Evolutionary conservation across 2,113 vertebrate genomes (phyloP), one percentile per base, ranked within the genome.

Genomic region (Pluvialis apricaria): DNA sequence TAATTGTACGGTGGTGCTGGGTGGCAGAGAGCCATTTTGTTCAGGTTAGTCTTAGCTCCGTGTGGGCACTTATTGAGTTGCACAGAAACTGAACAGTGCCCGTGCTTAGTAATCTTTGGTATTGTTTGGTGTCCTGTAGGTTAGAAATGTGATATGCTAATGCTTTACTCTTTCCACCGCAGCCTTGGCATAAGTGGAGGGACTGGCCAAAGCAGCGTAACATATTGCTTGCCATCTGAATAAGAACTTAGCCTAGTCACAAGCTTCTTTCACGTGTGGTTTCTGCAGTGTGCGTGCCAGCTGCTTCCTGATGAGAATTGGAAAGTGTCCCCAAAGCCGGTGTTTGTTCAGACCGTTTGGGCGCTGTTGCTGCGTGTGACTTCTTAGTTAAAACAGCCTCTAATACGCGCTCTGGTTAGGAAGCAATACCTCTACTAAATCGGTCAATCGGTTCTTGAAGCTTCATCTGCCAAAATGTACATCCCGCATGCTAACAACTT

Each of bases 141-240:
- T 95, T 91, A 58, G 95, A 95, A 96, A 96, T 93, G 95, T 44
- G 93, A 91, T 93, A 95, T 92, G 94, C 78, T 96, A 96, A 97
- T 96, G 73, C 81, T 92, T 75, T 61, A 49, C 54, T 89, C 28
- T 79, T 89, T 90, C 89, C 62, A 26, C 57, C 11, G 1, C 36
- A 60, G 82, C 81, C 42, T 93, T 96, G 96, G 92, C 94, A 77
- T 60, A n/a, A 69, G 68, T 2, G 3, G 49, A 91, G 52, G 64
- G 42, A 26, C 86, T 82, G 90, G 51, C 71, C 75, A 55, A 51
- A 81, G 90, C 64, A 60, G 82, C 5, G 2, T 51, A 71, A 51
- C 79, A 13, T 69, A 3, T 76, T 83, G 69, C 77, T 90, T 90
- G 76, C 92, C 78, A 22, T 85, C 73, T 95, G 95, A 97, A 91